Evolutionary conservation across 2,888 invertebrate genomes (phyloP), one percentile per base, ranked within the genome.

Genomic region (Cylloceria caligata): DNA sequence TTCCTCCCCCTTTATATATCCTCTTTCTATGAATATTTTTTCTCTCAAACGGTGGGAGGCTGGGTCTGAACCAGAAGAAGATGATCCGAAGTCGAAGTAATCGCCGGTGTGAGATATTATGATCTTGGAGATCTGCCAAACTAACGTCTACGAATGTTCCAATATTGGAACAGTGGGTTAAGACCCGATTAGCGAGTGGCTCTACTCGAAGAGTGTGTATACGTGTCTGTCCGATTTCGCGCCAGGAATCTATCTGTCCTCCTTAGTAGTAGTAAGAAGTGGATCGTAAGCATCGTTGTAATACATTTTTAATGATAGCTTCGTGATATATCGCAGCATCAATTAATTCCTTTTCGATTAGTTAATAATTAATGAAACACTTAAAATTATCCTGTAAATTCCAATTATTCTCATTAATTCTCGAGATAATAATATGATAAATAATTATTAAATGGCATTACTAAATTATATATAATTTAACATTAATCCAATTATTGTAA

Each of bases 131-230:
- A 71, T 47, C 21, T 83, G 85, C 85, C 85, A 85, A 80, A 81
- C 67, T 55, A 78, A 72, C 84, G 77, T 79, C 72, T 77, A 80
- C 81, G 80, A 79, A 84, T 81, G 84, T 85, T 84, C 84, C 84
- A 85, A 85, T 85, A 85, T 84, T 85, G 85, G 83, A 84, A 81
- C 81, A 74, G 65, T 62, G 80, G 80, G 84, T 76, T 81, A 84
- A 83, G 81, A 78, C 72, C 85, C 84, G 84, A 85, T 85, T 83
- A 76, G 82, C 72, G 24, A 39, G 71, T 45, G 57, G 60, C 74
- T 74, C 68, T 49, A 64, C 24, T 36, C 47, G 30, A 49, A 27
- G n/a, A 77, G 0, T 52, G n/a, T 34, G 36, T 30, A 57, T 57
- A 30, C 30, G 30, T n/a, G 30, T n/a, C 13, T 30, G 27, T 5